Base-by-base conservation (phyloP, 1,140 invertebrate species). In the Temnothorax nylanderi region DNA sequence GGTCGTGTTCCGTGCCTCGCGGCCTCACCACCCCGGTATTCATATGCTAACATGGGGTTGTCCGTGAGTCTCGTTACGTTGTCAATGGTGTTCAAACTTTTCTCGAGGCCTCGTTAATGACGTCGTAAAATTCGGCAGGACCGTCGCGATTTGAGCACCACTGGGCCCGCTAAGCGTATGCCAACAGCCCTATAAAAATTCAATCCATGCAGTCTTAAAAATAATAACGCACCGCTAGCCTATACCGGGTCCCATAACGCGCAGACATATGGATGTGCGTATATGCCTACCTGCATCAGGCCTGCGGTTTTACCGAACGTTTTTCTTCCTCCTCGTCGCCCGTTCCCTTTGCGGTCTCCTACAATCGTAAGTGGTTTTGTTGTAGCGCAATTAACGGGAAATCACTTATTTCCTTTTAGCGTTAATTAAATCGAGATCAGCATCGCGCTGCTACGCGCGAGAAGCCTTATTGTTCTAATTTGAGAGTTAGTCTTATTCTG, bases 1-100 rank as follows among this genome's bases (percentile, higher is more conserved):
- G 85, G 86, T 90, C 81, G 77, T 92, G 88, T 90, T 89, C 90
- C 87, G 89, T 91, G 72, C 75, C 86, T 89, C 85, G 84, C 72
- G 82, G 82, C 82, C 41, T 87, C 85, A 65, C 76, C 80, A 87
- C 88, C 67, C 81, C 64, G 89, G 89, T 88, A 93, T 93, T 93
- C 92, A 92, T 93, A 93, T 93, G 92, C 91, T 92, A 93, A 93
- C 88, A 65, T 65, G 85, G 89, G 89, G 89, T 91, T 91, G 81
- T 71, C 86, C 64, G 58, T 87, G 87, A 67, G 88, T 69, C 90
- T 92, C 77, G 89, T 92, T 91, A 90, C 88, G 82, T 67, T 69
- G 69, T 60, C 71, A 81, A 75, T 49, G 84, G 65, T 84, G 88
- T 90, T 91, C 87, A 74, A 91, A 85, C 88, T 34, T 64, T 34